These are phyloP conservation scores for Epinephelus moara DNA, from an alignment of 2,113 vertebrate genomes.

Conservation along the genomic window DNA sequence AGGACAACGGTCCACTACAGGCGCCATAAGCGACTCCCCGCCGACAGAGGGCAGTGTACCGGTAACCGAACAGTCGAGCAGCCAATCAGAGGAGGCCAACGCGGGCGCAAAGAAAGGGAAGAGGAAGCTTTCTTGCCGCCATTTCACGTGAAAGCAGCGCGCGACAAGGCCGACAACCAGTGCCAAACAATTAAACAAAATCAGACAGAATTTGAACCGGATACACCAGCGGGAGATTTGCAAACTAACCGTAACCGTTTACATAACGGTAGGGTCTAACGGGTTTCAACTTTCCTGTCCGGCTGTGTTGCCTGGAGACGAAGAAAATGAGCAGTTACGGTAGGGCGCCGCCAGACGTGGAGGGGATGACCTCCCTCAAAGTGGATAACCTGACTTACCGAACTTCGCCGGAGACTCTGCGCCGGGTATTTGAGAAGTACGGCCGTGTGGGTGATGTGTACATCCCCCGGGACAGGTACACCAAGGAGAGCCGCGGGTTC, in stretches of 20 bases:
- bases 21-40: neutral
- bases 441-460: slow-evolving; percentile 97
- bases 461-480: slow-evolving; percentile 94
- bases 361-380: slow-evolving; percentile 99
- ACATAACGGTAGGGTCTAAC: fast-evolving
- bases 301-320: neutral
- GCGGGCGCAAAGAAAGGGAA: slow-evolving; percentile 47
- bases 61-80: fast-evolving
- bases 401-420: slow-evolving; percentile 95
- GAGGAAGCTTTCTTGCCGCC: slow-evolving; percentile 78
- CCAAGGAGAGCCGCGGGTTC: slow-evolving; percentile 96
- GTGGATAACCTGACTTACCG: slow-evolving; percentile 99
- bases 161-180: neutral
- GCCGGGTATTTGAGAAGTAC: slow-evolving; percentile 98
- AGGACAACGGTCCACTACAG: neutral
- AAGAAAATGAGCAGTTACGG: slow-evolving; percentile 93
- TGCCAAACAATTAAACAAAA: neutral
- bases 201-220: fast-evolving
- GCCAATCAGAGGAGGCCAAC: slow-evolving; percentile 73
- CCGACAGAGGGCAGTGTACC: slow-evolving; percentile 39
- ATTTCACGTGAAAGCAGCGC: slow-evolving; percentile 77
- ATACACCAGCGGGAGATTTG: fast-evolving
- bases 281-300: neutral
- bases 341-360: slow-evolving; percentile 96
- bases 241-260: fast-evolving